Conservation (phyloP, 2,797 vertebrate genomes). For the Hydrolagus colliei region DNA sequence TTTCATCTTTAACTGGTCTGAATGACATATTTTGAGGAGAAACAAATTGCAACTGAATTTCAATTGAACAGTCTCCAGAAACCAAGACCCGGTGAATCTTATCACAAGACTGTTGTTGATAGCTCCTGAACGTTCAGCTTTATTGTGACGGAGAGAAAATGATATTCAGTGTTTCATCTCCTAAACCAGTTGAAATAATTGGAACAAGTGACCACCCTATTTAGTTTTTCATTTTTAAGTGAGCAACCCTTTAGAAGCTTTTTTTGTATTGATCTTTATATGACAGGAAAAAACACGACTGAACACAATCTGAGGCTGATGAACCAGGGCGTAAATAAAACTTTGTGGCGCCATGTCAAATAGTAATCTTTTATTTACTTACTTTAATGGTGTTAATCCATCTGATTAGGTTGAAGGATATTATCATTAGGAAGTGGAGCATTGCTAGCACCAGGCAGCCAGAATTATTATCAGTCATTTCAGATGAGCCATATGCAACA, state of each 20-base stretch:
- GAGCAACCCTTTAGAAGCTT: conserved; percentile 5
- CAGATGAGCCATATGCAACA: neutral
- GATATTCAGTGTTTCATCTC: neutral
- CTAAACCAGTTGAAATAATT: neutral
- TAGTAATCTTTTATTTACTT: neutral
- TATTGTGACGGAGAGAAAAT: neutral
- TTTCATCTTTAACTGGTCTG: neutral
- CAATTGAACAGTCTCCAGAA: neutral
- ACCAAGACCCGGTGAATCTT: neutral
- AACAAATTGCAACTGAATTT: neutral
- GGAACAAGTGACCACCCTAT: neutral
- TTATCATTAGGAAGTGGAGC: too few relatives aligned
- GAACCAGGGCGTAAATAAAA: neutral
- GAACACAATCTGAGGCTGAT: too few relatives aligned
- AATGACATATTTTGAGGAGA: neutral
- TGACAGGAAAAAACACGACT: neutral
- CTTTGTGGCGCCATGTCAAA: neutral
- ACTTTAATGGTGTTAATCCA: neutral
- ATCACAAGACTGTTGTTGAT: neutral
- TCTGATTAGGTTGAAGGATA: neutral
- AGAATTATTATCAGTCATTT: neutral
- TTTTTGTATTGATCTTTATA: neutral
- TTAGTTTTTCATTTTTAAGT: neutral
- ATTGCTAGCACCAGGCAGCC: too few relatives aligned
- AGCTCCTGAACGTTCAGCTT: neutral